Evolutionary conservation across 2,113 vertebrate genomes (phyloP).

Genomic region (Xiphophorus couchianus): DNA sequence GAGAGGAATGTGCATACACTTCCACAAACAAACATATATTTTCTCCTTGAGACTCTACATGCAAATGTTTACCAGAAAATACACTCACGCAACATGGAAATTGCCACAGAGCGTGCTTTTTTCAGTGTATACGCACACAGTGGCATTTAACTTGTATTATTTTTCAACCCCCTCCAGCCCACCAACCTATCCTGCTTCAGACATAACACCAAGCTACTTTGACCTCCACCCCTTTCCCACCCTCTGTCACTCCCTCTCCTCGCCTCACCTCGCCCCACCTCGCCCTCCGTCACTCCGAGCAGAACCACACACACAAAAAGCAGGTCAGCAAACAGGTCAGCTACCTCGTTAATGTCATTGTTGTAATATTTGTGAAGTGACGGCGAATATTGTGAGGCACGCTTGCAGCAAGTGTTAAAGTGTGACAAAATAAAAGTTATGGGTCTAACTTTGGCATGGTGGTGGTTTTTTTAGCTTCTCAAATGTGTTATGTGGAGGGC

Average conservation of each 20-base stretch:
- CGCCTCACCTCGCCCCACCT: constrained; percentile 34
- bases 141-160: constrained; percentile 20
- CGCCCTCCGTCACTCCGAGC: constrained; percentile 50
- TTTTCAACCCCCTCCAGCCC: constrained; percentile 16
- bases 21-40: background rate
- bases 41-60: background rate
- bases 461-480: constrained; percentile 4
- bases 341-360: constrained; percentile 67
- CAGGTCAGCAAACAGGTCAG: constrained; percentile 81
- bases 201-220: constrained; percentile 21
- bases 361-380: constrained; percentile 61
- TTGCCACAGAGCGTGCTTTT: background rate
- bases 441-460: constrained; percentile 42
- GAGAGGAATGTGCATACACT: background rate
- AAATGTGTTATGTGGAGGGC: background rate
- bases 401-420: constrained; percentile 43
- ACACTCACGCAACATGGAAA: background rate
- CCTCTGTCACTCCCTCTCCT: constrained; percentile 34
- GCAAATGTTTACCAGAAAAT: background rate
- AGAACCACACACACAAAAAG: constrained; percentile 60
- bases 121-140: constrained; percentile 7
- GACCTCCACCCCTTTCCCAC: constrained; percentile 50
- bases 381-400: constrained; percentile 11
- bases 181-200: background rate
- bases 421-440: constrained; percentile 43